These are phyloP conservation scores for Drosophila prosaltans DNA, from an alignment of 1,140 invertebrate genomes.

Conservation along the genomic window DNA sequence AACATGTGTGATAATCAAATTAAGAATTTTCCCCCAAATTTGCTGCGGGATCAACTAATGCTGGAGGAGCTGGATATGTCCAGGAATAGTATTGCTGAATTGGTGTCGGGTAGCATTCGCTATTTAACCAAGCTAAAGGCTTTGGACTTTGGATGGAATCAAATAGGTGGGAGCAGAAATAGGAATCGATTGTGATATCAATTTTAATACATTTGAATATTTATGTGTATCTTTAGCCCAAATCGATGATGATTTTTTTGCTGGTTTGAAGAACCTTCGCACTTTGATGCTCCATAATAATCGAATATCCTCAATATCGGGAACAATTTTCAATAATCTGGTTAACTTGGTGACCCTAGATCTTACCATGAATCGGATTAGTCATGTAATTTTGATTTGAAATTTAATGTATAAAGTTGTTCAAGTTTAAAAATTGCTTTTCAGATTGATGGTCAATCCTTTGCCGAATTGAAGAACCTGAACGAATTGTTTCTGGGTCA, in stretches of 20 bases:
- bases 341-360: conserved; percentile 85
- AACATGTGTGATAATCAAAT: conserved; percentile 89
- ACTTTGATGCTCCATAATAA: conserved; percentile 86
- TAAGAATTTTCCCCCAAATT: conserved; percentile 84
- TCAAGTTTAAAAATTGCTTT: not conserved
- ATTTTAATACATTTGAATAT: not conserved
- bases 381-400: conserved; percentile 43
- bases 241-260: conserved; percentile 85
- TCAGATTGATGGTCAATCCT: conserved; percentile 83
- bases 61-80: conserved; percentile 87
- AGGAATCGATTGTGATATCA: not conserved
- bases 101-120: conserved; percentile 85
- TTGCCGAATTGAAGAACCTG: conserved; percentile 84
- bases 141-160: conserved; percentile 86
- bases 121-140: conserved; percentile 85
- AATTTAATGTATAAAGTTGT: not conserved
- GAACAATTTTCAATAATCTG: conserved; percentile 85
- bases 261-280: conserved; percentile 85
- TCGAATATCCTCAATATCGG: conserved; percentile 85
- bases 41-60: conserved; percentile 83
- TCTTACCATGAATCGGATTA: conserved; percentile 85
- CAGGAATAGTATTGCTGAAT: conserved; percentile 85
- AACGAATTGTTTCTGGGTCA: conserved; percentile 86
- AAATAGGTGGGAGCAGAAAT: conserved; percentile 61
- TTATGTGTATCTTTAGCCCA: conserved; percentile 39